phyloP scores from a whole-genome alignment of 2,113 vertebrate species.

The Alces alces region DNA sequence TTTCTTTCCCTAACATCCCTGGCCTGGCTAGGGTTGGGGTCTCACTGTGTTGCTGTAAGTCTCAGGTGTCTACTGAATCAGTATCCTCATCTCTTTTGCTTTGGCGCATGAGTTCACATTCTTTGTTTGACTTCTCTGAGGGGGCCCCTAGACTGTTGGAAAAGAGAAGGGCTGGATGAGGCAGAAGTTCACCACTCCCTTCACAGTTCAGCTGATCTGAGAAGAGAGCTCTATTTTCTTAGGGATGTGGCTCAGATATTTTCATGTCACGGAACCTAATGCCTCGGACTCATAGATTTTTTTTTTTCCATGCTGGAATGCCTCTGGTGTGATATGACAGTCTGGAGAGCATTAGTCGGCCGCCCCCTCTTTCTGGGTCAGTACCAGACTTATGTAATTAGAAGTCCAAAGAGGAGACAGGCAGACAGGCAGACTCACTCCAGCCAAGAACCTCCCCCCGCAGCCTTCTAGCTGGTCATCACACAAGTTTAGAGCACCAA shows the following conservation, averaged over 20 bases:
- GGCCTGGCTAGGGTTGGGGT: not conserved
- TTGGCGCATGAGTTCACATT: not conserved
- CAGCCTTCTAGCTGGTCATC: conserved; percentile 12
- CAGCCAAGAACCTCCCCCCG: not conserved
- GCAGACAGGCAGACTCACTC: not conserved
- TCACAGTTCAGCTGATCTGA: not conserved
- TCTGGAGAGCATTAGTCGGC: not conserved
- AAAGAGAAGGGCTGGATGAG: not conserved
- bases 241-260: conserved; percentile 39
- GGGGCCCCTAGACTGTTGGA: not conserved
- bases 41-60: not conserved
- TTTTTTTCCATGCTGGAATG: not conserved
- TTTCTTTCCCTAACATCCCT: not conserved
- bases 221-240: conserved; percentile 42
- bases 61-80: rapidly evolving
- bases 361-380: conserved; percentile 57
- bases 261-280: conserved; percentile 43
- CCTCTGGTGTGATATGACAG: conserved; percentile 42
- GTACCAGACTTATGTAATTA: conserved; percentile 56
- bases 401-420: conserved; percentile 42
- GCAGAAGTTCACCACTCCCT: not conserved
- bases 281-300: conserved; percentile 6
- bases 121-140: not conserved
- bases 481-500: not conserved
- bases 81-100: not conserved